Percentiles rank a stretch among this genome's conserved stretches.
Evolutionary conservation across 2,888 invertebrate genomes (phyloP).

Genomic region (Adineta ricciae): DNA sequence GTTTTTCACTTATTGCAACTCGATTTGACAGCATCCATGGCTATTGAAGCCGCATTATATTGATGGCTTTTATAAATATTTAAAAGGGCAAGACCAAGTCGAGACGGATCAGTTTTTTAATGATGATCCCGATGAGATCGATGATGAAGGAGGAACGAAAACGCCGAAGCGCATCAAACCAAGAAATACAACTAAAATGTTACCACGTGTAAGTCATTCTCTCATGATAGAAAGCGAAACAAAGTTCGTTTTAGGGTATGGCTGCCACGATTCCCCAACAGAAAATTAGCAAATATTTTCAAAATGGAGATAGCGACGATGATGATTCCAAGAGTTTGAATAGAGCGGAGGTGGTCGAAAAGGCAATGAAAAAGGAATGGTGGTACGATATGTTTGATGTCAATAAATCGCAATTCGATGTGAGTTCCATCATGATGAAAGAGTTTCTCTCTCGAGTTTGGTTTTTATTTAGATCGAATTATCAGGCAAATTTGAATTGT

Average conservation of each 20-base stretch:
- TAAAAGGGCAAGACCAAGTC: conserved; percentile 36
- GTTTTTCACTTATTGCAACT: too few relatives aligned
- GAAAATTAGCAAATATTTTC: neutral
- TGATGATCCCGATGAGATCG: neutral
- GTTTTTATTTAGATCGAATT: conserved; percentile 53
- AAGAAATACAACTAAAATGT: neutral
- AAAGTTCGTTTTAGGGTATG: too few relatives aligned
- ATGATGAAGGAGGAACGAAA: neutral
- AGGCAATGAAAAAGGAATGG: neutral
- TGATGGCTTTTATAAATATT: conserved; percentile 38
- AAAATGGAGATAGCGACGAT: neutral
- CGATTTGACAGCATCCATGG: conserved; percentile 51
- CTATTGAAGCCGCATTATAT: conserved; percentile 50
- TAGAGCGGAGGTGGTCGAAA: neutral
- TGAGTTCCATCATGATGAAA: too few relatives aligned
- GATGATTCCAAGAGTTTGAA: neutral
- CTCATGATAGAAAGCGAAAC: too few relatives aligned
- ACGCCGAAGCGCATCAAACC: neutral
- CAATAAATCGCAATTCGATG: conserved; percentile 60
- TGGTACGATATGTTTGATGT: neutral
- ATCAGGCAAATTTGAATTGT: conserved; percentile 69
- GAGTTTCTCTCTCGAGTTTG: too few relatives aligned
- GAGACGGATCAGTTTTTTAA: neutral
- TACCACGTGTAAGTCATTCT: neutral
- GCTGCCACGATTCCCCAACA: neutral